These are phyloP conservation scores for Heterotis niloticus DNA, from an alignment of 2,113 vertebrate species.

Conservation along the genomic window DNA sequence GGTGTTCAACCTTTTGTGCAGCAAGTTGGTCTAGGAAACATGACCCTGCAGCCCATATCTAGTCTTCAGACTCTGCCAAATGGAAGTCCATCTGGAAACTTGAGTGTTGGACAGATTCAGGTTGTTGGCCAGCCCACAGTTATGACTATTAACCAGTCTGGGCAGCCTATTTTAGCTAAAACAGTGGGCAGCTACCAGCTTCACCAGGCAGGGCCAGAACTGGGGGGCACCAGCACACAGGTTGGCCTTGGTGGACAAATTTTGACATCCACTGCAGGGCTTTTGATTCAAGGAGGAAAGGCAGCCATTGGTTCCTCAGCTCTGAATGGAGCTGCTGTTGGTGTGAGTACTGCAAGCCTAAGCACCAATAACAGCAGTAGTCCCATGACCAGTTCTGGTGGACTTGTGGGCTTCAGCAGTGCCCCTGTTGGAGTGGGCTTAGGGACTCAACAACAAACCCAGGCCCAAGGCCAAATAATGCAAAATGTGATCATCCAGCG, in stretches of 20 bases:
- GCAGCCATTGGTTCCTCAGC: conserved; percentile 72
- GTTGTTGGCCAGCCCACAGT: conserved; percentile 88
- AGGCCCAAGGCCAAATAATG: conserved; percentile 74
- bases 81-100: conserved; percentile 76
- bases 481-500: conserved; percentile 90
- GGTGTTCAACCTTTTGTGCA: conserved; percentile 91
- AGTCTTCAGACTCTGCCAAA: conserved; percentile 85
- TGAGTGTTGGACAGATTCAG: conserved; percentile 89
- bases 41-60: conserved; percentile 88
- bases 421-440: conserved; percentile 56
- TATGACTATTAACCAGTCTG: conserved; percentile 89
- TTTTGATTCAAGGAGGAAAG: conserved; percentile 84
- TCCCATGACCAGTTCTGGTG: conserved; percentile 58
- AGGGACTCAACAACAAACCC: conserved; percentile 47
- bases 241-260: conserved; percentile 64
- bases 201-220: conserved; percentile 71
- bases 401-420: conserved; percentile 63
- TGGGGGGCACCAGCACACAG: conserved; percentile 66
- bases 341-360: conserved; percentile 54
- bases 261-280: conserved; percentile 58
- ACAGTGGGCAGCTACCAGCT: conserved; percentile 82
- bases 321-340: conserved; percentile 65
- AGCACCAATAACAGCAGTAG: conserved; percentile 47
- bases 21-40: conserved; percentile 84
- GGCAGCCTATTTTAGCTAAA: conserved; percentile 81